Conservation (phyloP, 2,113 vertebrate genomes). For the Madoqua kirkii region DNA sequence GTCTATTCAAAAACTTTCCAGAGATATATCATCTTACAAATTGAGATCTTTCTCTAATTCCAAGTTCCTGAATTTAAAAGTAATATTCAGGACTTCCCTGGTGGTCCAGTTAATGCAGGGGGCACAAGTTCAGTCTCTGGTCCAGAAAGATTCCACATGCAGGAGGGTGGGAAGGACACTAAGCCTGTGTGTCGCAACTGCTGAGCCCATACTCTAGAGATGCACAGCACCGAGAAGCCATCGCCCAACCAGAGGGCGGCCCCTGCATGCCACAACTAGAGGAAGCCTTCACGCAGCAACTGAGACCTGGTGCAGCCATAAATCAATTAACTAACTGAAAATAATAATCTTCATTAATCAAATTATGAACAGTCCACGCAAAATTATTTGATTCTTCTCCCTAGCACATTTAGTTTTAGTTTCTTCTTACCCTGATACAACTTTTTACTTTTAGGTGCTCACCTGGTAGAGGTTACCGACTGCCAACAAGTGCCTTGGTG, state of each 20-base stretch:
- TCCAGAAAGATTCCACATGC: neutral
- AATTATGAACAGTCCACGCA: neutral
- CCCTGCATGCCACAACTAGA: neutral
- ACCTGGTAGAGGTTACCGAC: conserved; percentile 89
- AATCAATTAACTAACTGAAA: neutral
- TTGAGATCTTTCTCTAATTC: neutral
- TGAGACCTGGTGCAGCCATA: neutral
- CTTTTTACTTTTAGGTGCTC: conserved; percentile 82
- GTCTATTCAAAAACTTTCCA: neutral
- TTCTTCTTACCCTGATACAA: neutral
- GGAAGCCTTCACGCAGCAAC: neutral
- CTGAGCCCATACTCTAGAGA: neutral
- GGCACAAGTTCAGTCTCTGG: neutral
- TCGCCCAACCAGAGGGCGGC: neutral
- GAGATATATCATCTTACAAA: neutral
- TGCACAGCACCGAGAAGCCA: neutral
- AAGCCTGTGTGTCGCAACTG: neutral
- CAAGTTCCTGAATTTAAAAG: neutral
- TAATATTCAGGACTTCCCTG: neutral
- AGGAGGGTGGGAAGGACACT: neutral
- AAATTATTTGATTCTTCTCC: conserved; percentile 3
- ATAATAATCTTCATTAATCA: neutral
- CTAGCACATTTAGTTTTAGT: neutral
- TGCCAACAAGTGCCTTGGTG: conserved; percentile 95
- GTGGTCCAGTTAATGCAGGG: neutral